Evolutionary conservation across 2,888 invertebrate species (phyloP).

Genomic region (Latrodectus elegans): DNA sequence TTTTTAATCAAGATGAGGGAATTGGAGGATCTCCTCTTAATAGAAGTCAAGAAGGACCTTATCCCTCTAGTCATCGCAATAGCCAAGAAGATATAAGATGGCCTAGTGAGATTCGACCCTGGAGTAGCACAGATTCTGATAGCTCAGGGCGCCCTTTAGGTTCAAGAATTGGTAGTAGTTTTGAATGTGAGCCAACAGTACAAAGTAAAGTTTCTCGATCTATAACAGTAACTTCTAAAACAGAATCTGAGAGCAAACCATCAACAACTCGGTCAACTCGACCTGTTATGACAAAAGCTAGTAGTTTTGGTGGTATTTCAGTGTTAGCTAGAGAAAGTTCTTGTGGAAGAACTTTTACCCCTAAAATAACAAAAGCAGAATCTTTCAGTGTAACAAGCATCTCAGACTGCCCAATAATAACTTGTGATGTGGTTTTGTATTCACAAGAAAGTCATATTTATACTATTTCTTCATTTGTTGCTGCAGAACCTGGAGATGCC

Average conservation of each 20-base stretch:
- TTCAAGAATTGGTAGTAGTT: slow-evolving; percentile 67
- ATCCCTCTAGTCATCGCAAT: slow-evolving; percentile 74
- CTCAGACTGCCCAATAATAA: slow-evolving; percentile 40
- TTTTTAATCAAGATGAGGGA: slow-evolving; percentile 82
- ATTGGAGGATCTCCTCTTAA: slow-evolving; percentile 72
- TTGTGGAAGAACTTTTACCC: slow-evolving; percentile 77
- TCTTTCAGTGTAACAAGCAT: slow-evolving; percentile 66
- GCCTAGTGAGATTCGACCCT: slow-evolving; percentile 76
- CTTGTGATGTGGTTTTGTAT: slow-evolving; percentile 33
- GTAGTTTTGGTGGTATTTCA: slow-evolving; percentile 87
- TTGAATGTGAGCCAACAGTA: slow-evolving; percentile 64
- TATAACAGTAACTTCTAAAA: slow-evolving; percentile 35
- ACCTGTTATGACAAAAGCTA: slow-evolving; percentile 84
- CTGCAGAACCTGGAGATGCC: slow-evolving; percentile 37
- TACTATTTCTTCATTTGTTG: slow-evolving; percentile 34
- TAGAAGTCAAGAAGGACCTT: slow-evolving; percentile 72
- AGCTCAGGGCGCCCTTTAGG: slow-evolving; percentile 72
- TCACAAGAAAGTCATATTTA: slow-evolving; percentile 47
- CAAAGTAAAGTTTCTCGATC: slow-evolving; percentile 21
- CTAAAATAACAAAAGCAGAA: slow-evolving; percentile 83
- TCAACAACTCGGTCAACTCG: slow-evolving; percentile 46
- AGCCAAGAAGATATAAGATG: slow-evolving; percentile 78
- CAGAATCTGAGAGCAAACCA: slow-evolving; percentile 57
- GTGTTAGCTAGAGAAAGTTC: slow-evolving; percentile 54
- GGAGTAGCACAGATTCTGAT: slow-evolving; percentile 79